These are phyloP conservation scores for Melolontha melolontha DNA, from an alignment of 2,888 invertebrate genomes.

Conservation along the genomic window DNA sequence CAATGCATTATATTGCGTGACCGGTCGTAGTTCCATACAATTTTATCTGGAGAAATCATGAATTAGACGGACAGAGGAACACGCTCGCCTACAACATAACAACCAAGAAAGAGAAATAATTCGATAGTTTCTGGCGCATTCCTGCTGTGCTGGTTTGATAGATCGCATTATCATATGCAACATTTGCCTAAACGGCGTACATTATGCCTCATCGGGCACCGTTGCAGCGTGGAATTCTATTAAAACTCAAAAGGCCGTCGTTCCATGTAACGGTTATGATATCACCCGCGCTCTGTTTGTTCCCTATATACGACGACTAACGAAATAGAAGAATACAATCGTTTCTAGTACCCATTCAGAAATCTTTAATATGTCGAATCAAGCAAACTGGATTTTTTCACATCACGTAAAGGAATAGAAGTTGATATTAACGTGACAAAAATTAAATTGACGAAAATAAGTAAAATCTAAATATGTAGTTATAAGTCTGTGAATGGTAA, in stretches of 20 bases:
- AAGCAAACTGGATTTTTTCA: not conserved
- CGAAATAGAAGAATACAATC: not conserved
- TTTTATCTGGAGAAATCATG: slow-evolving; percentile 13
- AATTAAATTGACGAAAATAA: no score
- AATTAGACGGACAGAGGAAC: not conserved
- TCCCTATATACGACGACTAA: not conserved
- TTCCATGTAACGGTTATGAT: slow-evolving; percentile 18
- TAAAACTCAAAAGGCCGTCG: slow-evolving; percentile 22
- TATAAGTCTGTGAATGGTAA: no score
- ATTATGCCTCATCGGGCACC: slow-evolving; percentile 18
- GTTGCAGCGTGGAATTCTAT: slow-evolving; percentile 24
- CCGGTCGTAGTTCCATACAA: slow-evolving; percentile 1
- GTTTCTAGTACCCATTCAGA: not conserved
- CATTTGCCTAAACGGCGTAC: slow-evolving; percentile 21
- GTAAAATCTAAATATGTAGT: no score
- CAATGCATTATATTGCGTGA: slow-evolving; percentile 13
- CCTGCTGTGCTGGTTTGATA: slow-evolving; percentile 14
- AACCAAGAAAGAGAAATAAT: slow-evolving; percentile 15
- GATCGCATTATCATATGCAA: slow-evolving; percentile 33
- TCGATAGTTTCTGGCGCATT: slow-evolving; percentile 18
- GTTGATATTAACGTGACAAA: no score
- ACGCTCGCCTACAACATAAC: not conserved
- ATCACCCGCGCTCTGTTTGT: not conserved
- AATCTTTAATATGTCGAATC: not conserved
- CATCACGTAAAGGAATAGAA: not conserved